phyloP scores from a whole-genome alignment of 64 coral and sea anemone genomes.

The Dendrophyllia cribrosa region DNA sequence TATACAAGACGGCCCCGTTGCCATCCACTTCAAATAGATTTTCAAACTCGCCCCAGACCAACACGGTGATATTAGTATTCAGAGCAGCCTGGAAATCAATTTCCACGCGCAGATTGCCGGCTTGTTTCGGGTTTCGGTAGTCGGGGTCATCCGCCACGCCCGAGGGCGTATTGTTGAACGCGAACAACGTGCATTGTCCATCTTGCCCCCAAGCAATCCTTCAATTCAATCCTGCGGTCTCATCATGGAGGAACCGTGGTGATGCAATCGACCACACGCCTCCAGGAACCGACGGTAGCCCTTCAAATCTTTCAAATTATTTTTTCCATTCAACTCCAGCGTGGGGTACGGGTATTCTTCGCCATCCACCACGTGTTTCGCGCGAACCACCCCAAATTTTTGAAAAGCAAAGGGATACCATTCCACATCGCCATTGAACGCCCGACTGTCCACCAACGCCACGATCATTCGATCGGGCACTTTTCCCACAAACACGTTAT shows the following conservation, averaged over 20 bases:
- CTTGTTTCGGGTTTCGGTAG: too few relatives aligned
- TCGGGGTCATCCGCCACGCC: neutral
- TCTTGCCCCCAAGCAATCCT: conserved; percentile 31
- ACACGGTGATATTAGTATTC: too few relatives aligned
- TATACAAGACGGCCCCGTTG: too few relatives aligned
- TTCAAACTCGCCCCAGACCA: too few relatives aligned
- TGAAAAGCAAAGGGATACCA: conserved; percentile 55
- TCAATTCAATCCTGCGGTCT: neutral
- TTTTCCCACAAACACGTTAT: too few relatives aligned
- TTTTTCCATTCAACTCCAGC: conserved; percentile 20
- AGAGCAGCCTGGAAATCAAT: too few relatives aligned
- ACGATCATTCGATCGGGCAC: too few relatives aligned
- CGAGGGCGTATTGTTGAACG: conserved; percentile 39
- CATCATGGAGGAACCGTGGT: conserved; percentile 22
- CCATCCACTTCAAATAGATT: too few relatives aligned
- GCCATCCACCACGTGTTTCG: neutral
- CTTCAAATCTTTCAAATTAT: conserved; percentile 30
- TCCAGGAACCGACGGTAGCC: conserved; percentile 43
- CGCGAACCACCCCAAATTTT: conserved; percentile 12
- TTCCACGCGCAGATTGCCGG: too few relatives aligned
- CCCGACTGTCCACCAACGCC: too few relatives aligned
- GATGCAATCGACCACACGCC: neutral
- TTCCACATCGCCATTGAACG: conserved; percentile 50
- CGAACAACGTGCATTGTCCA: conserved; percentile 46
- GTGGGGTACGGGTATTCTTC: conserved; percentile 35